Evolutionary conservation across 1,140 invertebrate species (phyloP).

Genomic region (Drosophila simulans): DNA sequence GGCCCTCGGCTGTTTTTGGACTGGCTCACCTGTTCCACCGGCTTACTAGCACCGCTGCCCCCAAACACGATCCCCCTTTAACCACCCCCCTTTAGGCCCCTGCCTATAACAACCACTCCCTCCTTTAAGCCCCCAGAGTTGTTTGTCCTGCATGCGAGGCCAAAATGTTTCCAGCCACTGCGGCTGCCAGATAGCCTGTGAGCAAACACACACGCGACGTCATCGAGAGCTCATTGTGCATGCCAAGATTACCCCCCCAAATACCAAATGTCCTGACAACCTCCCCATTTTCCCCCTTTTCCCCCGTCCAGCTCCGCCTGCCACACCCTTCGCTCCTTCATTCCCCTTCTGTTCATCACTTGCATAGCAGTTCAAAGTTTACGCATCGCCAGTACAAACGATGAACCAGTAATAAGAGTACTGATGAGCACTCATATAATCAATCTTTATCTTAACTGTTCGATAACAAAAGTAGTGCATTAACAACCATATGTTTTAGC

Average conservation of each 20-base stretch:
- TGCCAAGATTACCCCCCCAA: constrained; percentile 70
- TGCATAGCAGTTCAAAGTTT: constrained; percentile 47
- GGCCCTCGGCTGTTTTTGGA: constrained; percentile 53
- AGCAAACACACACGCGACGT: constrained; percentile 46
- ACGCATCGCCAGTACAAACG: constrained; percentile 46
- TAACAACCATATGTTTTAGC: too few relatives aligned
- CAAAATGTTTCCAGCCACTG: constrained; percentile 59
- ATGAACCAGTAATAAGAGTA: constrained; percentile 41
- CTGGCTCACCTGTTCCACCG: constrained; percentile 9
- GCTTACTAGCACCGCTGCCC: not conserved
- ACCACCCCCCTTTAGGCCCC: not conserved
- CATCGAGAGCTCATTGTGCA: constrained; percentile 68
- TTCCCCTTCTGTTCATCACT: not conserved
- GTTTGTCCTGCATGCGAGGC: constrained; percentile 61
- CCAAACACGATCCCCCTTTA: not conserved
- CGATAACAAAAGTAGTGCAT: too few relatives aligned
- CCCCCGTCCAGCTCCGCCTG: not conserved
- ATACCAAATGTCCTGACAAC: constrained; percentile 45
- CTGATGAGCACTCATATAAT: constrained; percentile 1
- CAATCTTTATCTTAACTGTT: too few relatives aligned
- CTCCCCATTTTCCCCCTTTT: not conserved
- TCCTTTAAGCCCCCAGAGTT: constrained; percentile 35
- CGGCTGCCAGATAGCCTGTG: constrained; percentile 60
- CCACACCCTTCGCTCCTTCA: not conserved
- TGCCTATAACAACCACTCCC: too few relatives aligned